These are phyloP conservation scores for Sterna hirundo DNA, from an alignment of 2,113 vertebrate genomes.

Conservation along the genomic window DNA sequence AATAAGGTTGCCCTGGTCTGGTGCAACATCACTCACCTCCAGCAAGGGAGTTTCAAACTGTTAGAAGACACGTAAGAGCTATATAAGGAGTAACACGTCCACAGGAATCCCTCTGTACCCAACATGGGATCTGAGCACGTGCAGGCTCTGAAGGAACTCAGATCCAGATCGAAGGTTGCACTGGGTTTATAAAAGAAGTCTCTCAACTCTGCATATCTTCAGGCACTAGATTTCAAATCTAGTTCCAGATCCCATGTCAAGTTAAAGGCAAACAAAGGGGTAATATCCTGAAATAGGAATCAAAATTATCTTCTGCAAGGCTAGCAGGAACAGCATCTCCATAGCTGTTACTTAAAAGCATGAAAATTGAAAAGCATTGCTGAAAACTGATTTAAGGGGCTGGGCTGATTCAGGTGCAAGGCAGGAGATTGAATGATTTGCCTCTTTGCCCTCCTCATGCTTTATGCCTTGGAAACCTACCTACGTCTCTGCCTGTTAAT, in stretches of 20 bases:
- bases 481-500: conserved; percentile 21
- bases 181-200: not conserved
- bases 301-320: not conserved
- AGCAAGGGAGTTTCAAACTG: not conserved
- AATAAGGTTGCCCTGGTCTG: conserved; percentile 12
- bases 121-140: not conserved
- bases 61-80: not conserved
- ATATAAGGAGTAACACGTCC: not conserved
- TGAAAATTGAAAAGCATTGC: not conserved
- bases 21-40: conserved; percentile 11
- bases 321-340: not conserved
- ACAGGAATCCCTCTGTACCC: not conserved
- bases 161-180: not conserved
- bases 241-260: not conserved
- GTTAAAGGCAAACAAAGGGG: not conserved
- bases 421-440: conserved; percentile 7
- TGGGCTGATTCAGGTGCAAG: not conserved
- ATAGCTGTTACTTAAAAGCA: not conserved
- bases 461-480: conserved; percentile 42
- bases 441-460: conserved; percentile 5
- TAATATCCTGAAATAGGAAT: not conserved
- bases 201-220: not conserved
- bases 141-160: not conserved
- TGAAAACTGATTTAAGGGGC: conserved; percentile 8
- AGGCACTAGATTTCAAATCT: not conserved